These are phyloP conservation scores for Pavo muticus DNA, from an alignment of 2,113 vertebrate genomes.

Conservation along the genomic window DNA sequence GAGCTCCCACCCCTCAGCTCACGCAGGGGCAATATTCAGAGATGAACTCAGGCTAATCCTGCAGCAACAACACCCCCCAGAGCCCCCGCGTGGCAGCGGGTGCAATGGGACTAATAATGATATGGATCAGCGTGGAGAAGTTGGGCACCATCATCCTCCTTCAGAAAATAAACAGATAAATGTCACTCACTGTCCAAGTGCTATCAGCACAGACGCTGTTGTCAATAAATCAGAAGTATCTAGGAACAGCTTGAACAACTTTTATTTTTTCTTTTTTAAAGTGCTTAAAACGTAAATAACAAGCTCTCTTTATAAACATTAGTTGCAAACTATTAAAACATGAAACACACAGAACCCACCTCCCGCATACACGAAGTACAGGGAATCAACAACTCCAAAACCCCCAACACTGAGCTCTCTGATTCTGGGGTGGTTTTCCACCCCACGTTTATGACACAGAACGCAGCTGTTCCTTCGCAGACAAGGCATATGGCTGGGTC, in stretches of 20 bases:
- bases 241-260: conserved; percentile 75
- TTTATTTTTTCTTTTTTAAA: conserved; percentile 81
- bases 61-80: background rate
- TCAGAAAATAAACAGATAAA: background rate
- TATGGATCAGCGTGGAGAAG: background rate
- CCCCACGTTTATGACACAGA: background rate
- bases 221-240: conserved; percentile 55
- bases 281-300: conserved; percentile 82
- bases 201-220: conserved; percentile 64
- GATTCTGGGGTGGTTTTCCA: background rate
- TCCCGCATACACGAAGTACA: background rate
- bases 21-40: background rate
- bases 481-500: background rate
- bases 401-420: accelerated
- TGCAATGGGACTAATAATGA: accelerated
- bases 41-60: background rate
- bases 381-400: background rate
- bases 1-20: accelerated
- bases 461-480: background rate
- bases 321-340: conserved; percentile 74
- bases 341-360: conserved; percentile 64
- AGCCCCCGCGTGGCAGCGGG: accelerated
- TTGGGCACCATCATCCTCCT: background rate
- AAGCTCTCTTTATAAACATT: conserved; percentile 82
- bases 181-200: conserved; percentile 36